Evolutionary conservation across 2,113 vertebrate species (phyloP).

Genomic region (Suncus etruscus): DNA sequence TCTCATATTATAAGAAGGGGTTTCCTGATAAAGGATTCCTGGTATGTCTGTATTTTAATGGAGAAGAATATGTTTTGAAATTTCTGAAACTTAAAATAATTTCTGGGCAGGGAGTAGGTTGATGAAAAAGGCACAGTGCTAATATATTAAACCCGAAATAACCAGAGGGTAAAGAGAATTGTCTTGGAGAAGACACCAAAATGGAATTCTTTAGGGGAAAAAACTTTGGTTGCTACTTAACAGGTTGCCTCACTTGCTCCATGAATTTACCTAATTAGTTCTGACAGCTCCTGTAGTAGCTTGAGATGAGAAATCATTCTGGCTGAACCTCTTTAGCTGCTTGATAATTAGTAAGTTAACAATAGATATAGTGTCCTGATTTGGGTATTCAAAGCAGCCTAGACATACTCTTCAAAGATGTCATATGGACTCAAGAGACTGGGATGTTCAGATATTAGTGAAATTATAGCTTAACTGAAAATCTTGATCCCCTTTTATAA

Average conservation of each 20-base stretch:
- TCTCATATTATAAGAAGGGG: too few species aligned
- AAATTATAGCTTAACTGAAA: background rate
- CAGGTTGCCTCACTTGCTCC: background rate
- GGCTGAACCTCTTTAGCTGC: background rate
- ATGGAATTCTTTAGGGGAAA: background rate
- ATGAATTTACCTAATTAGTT: conserved; percentile 10
- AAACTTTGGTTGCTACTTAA: background rate
- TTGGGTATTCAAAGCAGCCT: conserved; percentile 21
- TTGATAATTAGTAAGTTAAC: background rate
- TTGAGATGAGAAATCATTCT: background rate
- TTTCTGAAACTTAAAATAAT: background rate
- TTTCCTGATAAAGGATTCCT: too few species aligned
- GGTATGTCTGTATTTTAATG: too few species aligned
- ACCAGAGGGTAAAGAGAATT: background rate
- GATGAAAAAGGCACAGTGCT: background rate
- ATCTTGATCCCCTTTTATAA: background rate
- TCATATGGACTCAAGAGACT: background rate
- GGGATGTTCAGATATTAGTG: background rate
- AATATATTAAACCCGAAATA: background rate
- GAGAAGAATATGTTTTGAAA: background rate
- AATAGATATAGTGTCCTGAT: background rate
- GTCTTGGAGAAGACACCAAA: background rate
- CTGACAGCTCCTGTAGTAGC: background rate
- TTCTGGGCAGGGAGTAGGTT: background rate
- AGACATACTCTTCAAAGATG: background rate